Evolutionary conservation across 2,113 vertebrate genomes (phyloP), one percentile per base, ranked within the genome.

Genomic region (Australoheros scitulus): DNA sequence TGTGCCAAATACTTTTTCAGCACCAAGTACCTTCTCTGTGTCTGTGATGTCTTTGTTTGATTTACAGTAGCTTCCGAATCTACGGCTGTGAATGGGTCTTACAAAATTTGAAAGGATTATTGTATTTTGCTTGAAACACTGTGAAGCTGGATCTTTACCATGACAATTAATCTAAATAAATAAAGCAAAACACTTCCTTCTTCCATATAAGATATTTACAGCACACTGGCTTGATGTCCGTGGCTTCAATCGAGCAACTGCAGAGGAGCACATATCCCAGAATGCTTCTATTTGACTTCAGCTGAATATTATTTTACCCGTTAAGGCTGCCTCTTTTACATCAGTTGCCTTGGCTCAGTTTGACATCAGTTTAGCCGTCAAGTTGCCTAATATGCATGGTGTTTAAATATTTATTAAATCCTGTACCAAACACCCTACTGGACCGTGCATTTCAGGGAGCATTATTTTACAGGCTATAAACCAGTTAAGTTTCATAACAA

Each of bases 261-360:
- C 65, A 55, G 20, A 72, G 68, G 47, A 52, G 26, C 29, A 7
- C 24, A 60, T 17, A 60, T 29, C 24, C 26, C 43, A 9, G 11
- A 34, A 26, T 20, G 43, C 65, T n/a, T 29, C 68, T 29, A 3
- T 52, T 72, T 72, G 26, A 72, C 68, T n/a, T 72, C 43, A 55
- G 18, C 52, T 72, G 68, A 29, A 55, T n/a, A 72, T 55, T 18
- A 72, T 72, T 55, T 72, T 18, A 72, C 32, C 47, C 8, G 18
- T 50, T 72, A 72, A 34, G 11, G 6, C 26, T 0, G 43, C 32
- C 18, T 55, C 17, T 32, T 72, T 18, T 55, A 13, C 24, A 72
- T 32, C 47, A 29, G 24, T 70, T 70, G 24, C 65, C 65, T 70
- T 70, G 50, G 10, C 65, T 70, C 65, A 70, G 65, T 52, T 70